Base-by-base conservation (phyloP, 2,113 vertebrate species). In the Ariopsis seemanni region DNA sequence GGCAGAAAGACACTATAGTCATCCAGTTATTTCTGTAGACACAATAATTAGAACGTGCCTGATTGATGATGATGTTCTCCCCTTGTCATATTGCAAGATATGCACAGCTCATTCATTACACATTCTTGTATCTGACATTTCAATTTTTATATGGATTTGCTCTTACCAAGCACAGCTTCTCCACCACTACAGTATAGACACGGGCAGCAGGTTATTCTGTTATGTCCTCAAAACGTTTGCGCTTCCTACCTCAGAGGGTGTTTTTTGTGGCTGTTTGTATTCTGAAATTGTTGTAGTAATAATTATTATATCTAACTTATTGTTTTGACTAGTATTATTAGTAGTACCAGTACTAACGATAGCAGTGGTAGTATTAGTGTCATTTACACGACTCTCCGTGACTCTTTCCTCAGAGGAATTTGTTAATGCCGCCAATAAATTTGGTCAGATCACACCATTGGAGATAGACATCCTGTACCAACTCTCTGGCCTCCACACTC, bases 381-480 rank as follows among this genome's bases (percentile, higher is more conserved):
- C 42, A 62, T 30, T 78, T n/a, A n/a, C 27, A 30, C 48, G 48
- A 50, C 58, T 48, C 69, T 72, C 67, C 10, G 8, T 88, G 0
- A 85, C 52, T 86, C 30, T 83, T 60, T 83, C 30, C 52, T 62
- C 77, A 96, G 95, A 95, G 90, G 95, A 99, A 93, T 99, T 99
- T 95, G 94, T 97, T 89, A 96, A 97, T 88, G 96, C 93, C 89
- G 98, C 98, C 84, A 99, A 99, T 93, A 97, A 95, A 93, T 99
- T 98, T 93, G 98, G 98, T 93, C 98, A 99, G 95, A 96, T 99
- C 90, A 99, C 97, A 78, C 98, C 98, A 10, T 92, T 99, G 95
- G 98, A 99, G 96, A 96, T 99, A 85, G 98, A 99, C 95, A 99
- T 99, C 92, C 94, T 99, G 20, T 99, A 97, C 93, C 98, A 99